phyloP scores from a whole-genome alignment of 2,113 vertebrate genomes.

The Merops nubicus region DNA sequence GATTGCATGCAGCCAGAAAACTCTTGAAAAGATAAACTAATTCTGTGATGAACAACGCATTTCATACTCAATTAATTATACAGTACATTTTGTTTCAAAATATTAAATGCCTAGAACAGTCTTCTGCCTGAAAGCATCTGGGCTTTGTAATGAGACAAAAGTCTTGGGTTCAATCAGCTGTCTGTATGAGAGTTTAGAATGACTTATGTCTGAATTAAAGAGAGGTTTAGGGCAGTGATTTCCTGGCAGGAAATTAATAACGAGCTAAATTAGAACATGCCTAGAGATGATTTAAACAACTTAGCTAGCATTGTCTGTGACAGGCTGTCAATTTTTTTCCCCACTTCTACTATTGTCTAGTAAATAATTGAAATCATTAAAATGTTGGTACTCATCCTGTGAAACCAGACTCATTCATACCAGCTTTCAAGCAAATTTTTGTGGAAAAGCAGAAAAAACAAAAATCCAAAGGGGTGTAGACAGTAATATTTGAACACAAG shows the following conservation, averaged over 20 bases:
- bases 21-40: constrained; percentile 71
- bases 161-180: constrained; percentile 56
- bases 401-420: constrained; percentile 1
- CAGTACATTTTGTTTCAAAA: constrained; percentile 61
- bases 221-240: constrained; percentile 60
- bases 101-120: constrained; percentile 59
- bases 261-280: constrained; percentile 68
- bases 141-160: constrained; percentile 62
- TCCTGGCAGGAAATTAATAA: constrained; percentile 73
- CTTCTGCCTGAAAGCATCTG: constrained; percentile 57
- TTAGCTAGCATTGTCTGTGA: constrained; percentile 40
- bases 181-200: constrained; percentile 59
- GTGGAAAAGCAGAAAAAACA: background rate
- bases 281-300: constrained; percentile 68
- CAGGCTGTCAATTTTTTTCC: constrained; percentile 29
- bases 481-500: background rate
- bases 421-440: background rate
- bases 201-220: constrained; percentile 64
- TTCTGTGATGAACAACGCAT: constrained; percentile 56
- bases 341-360: background rate
- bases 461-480: background rate
- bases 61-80: constrained; percentile 72
- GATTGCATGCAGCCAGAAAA: constrained; percentile 59
- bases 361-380: constrained; percentile 59
- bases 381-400: background rate